Conservation (phyloP, 1,140 invertebrate genomes). For the Ceratitis capitata region DNA sequence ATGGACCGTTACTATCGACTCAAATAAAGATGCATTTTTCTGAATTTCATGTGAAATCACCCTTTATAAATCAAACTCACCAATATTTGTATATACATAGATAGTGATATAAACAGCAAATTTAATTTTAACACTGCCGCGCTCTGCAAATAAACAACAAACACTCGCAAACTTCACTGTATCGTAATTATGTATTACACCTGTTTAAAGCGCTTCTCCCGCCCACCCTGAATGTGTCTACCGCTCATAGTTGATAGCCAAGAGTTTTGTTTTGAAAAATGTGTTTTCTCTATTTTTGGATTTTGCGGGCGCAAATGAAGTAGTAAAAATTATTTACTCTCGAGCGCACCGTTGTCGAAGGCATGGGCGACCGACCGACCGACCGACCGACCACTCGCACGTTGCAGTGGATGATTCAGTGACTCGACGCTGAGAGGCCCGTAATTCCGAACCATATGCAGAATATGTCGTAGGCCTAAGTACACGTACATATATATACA, state of each 20-base stretch:
- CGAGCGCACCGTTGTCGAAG: not conserved
- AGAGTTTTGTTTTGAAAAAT: not conserved
- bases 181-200: not conserved
- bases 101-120: not conserved
- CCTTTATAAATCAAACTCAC: too few relatives aligned
- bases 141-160: not conserved
- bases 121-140: not conserved
- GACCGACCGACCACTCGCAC: too few relatives aligned
- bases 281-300: slow-evolving; percentile 22
- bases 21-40: too few relatives aligned
- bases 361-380: not conserved
- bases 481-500: not conserved
- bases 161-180: not conserved
- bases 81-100: too few relatives aligned
- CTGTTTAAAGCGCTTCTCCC: not conserved
- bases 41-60: too few relatives aligned
- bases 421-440: not conserved
- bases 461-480: slow-evolving; percentile 12
- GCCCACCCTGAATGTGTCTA: too few relatives aligned
- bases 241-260: too few relatives aligned
- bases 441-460: not conserved
- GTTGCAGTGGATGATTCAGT: not conserved
- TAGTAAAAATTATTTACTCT: slow-evolving; percentile 31
- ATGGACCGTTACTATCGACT: too few relatives aligned
- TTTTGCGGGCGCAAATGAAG: slow-evolving; percentile 14